phyloP scores from a whole-genome alignment of 2,888 invertebrate genomes.

The Dryobota labecula region DNA sequence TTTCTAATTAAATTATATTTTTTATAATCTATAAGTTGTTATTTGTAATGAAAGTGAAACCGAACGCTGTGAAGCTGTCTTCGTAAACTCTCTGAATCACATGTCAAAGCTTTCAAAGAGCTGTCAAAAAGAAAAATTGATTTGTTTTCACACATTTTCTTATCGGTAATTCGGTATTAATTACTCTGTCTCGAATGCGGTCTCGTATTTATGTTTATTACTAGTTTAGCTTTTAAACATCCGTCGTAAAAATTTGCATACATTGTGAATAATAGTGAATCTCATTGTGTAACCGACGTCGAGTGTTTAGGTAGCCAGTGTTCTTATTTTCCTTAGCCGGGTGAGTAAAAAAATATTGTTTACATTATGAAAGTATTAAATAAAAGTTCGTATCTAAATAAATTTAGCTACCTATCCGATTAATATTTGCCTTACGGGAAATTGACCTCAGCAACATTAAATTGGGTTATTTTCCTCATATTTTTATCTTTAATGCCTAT shows the following conservation, averaged over 20 bases:
- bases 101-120: not conserved
- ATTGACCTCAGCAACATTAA: not conserved
- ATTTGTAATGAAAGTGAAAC: not conserved
- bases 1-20: not conserved
- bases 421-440: not conserved
- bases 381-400: not conserved
- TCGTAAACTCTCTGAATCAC: conserved; percentile 12
- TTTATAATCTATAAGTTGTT: not conserved
- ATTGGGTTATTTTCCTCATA: not conserved
- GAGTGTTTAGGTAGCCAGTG: not conserved
- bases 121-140: conserved; percentile 28
- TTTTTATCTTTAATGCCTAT: no score
- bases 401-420: not conserved
- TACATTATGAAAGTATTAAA: not conserved
- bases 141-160: conserved; percentile 34
- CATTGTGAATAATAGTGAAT: conserved; percentile 14
- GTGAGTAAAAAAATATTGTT: conserved; percentile 28
- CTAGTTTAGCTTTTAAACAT: conserved; percentile 24
- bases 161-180: conserved; percentile 20
- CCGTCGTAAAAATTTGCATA: conserved; percentile 5
- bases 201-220: conserved; percentile 25
- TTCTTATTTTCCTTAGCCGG: not conserved
- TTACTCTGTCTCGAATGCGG: conserved; percentile 22
- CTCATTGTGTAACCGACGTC: conserved; percentile 26
- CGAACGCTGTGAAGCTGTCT: not conserved